Percentiles rank a stretch among this genome's conserved stretches.
phyloP scores from a whole-genome alignment of 2,113 vertebrate species.

The Gambusia holbrooki region DNA sequence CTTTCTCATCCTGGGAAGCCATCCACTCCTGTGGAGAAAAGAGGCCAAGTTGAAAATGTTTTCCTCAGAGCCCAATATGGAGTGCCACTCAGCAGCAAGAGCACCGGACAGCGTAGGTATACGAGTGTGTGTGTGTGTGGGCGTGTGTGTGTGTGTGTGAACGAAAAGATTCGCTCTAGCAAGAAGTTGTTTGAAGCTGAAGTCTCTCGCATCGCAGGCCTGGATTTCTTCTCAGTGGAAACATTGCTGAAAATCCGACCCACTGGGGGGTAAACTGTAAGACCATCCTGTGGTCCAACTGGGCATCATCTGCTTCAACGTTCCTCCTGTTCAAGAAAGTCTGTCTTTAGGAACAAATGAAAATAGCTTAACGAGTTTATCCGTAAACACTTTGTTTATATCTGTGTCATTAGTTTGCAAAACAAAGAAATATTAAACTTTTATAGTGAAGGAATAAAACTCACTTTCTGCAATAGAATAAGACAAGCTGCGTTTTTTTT shows the following conservation, averaged over 20 bases:
- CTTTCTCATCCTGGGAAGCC: conserved; percentile 38
- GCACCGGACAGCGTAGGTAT: not conserved
- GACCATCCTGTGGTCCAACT: no score
- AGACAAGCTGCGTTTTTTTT: not conserved
- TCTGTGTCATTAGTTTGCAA: not conserved
- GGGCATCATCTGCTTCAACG: not conserved
- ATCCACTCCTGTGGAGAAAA: conserved; percentile 32
- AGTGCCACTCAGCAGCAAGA: not conserved
- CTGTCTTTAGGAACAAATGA: not conserved
- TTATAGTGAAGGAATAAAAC: not conserved
- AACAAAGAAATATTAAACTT: not conserved
- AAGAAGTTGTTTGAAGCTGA: conserved; percentile 9
- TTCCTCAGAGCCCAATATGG: conserved; percentile 22
- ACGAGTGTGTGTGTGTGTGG: not conserved
- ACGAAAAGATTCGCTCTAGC: conserved; percentile 20
- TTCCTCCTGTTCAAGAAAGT: not conserved
- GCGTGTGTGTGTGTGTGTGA: not conserved
- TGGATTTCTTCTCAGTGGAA: not conserved
- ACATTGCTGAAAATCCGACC: not conserved
- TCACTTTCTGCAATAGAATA: not conserved
- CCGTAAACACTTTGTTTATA: not conserved
- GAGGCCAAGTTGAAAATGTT: conserved; percentile 43
- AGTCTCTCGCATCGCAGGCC: conserved; percentile 26
- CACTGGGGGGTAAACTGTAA: not conserved
- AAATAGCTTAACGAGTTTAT: no score